Conservation (phyloP, 2,113 vertebrate species). For the Bujurquina vittata region DNA sequence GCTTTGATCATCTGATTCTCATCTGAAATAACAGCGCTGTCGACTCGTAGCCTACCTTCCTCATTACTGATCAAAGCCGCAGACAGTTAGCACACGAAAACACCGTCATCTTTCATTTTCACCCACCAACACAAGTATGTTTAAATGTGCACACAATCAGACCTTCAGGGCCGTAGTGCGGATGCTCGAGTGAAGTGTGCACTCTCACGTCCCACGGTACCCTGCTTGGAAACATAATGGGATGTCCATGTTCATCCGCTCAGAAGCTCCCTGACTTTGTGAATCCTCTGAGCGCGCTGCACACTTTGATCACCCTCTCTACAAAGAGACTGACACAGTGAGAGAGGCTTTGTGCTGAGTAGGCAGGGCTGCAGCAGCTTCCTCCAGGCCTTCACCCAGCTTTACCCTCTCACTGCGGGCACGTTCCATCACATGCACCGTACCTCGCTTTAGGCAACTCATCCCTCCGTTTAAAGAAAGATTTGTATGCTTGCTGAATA, state of each 20-base stretch:
- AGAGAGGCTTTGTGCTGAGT: conserved; percentile 49
- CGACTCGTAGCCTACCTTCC: conserved; percentile 30
- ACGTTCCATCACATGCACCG: neutral
- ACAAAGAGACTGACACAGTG: conserved; percentile 57
- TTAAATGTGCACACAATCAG: conserved; percentile 25
- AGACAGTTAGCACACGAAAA: conserved; percentile 13
- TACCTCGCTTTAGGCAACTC: neutral
- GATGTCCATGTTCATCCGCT: conserved; percentile 60
- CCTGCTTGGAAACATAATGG: conserved; percentile 53
- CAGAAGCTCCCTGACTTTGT: conserved; percentile 48
- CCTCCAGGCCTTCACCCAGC: conserved; percentile 50
- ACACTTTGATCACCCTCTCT: conserved; percentile 68
- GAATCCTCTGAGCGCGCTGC: conserved; percentile 59
- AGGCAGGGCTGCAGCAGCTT: conserved; percentile 45
- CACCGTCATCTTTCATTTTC: conserved; percentile 20
- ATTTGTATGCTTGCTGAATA: neutral
- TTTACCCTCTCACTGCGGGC: conserved; percentile 40
- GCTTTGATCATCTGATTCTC: conserved; percentile 58
- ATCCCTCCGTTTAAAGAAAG: neutral
- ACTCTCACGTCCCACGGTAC: conserved; percentile 7
- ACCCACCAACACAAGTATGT: neutral
- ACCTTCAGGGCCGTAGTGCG: neutral
- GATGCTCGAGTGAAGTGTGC: neutral
- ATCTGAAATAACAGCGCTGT: conserved; percentile 52
- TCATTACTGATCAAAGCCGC: conserved; percentile 64